Evolutionary conservation across 2,797 vertebrate species (phyloP), one percentile per base, ranked within the genome.

Genomic region (Gallinago solitaria): DNA sequence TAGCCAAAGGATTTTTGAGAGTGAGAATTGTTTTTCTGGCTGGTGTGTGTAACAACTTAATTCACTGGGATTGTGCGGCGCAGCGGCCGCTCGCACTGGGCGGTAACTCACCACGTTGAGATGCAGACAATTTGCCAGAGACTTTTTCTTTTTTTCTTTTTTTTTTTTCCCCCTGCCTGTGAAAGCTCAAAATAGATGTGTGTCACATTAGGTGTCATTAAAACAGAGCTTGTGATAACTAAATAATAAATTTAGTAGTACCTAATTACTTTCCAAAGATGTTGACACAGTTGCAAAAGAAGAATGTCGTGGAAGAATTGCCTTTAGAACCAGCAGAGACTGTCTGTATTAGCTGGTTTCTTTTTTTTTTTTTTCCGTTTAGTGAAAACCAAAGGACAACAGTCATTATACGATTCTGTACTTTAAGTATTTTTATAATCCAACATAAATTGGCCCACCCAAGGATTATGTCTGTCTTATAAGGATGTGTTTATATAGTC

Each of bases 401-500:
- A 98, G 97, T 98, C 98, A 98, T 98, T 98, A 98, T 98, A 97
- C 83, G 97, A 98, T 98, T 98, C 98, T 98, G 98, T 98, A 97
- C 97, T 98, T 98, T 98, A 98, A 98, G 97, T 98, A 98, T 98
- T 98, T 98, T 98, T 98, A 98, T 98, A 98, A 98, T 98, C 98
- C 98, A 98, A 97, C 95, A 97, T 98, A 98, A 98, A 98, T 98
- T 98, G 98, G 98, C 98, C 98, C 98, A 98, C 98, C 98, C 98
- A 98, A 98, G 98, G 98, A 98, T 98, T 98, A 98, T 98, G 98
- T 98, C 98, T 98, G 97, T 97, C 97, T 98, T 98, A 97, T 97
- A 97, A 97, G 98, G 98, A 98, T 97, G 97, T 99, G 98, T 98
- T 98, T 98, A 98, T 98, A 98, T 97, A 98, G 98, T 98, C 97